phyloP scores from a whole-genome alignment of 2,113 vertebrate species.

The Heptranchias perlo region DNA sequence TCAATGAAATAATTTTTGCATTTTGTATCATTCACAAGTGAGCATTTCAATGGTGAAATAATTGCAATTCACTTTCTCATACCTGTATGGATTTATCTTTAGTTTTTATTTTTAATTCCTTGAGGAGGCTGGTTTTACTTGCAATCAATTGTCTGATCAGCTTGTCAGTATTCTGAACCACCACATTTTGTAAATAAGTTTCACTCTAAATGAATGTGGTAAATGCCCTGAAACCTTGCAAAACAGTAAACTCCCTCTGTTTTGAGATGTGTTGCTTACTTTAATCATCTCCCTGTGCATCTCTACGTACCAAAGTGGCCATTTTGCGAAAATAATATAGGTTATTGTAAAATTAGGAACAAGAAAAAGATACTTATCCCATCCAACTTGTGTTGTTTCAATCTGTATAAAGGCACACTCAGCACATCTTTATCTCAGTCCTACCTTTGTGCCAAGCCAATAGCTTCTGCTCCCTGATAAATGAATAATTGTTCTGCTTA shows the following conservation, averaged over 20 bases:
- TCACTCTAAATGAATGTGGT: not conserved
- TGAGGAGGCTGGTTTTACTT: not conserved
- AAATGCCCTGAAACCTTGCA: not conserved
- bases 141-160: not conserved
- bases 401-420: too few relatives aligned
- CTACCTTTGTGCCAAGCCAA: too few relatives aligned
- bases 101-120: not conserved
- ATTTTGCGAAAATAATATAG: not conserved
- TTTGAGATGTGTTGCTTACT: not conserved
- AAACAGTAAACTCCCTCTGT: not conserved
- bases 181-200: not conserved
- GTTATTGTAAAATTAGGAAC: too few relatives aligned
- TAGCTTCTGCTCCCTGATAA: too few relatives aligned
- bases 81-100: not conserved
- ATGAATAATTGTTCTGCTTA: too few relatives aligned
- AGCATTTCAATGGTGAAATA: not conserved
- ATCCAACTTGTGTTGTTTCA: too few relatives aligned
- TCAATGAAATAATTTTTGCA: not conserved
- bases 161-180: not conserved
- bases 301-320: not conserved
- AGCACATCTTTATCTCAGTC: too few relatives aligned
- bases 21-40: not conserved
- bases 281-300: not conserved
- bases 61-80: not conserved
- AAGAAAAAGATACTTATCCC: too few relatives aligned